These are phyloP conservation scores for Ictidomys tridecemlineatus DNA, from an alignment of 2,113 vertebrate genomes.

Conservation along the genomic window DNA sequence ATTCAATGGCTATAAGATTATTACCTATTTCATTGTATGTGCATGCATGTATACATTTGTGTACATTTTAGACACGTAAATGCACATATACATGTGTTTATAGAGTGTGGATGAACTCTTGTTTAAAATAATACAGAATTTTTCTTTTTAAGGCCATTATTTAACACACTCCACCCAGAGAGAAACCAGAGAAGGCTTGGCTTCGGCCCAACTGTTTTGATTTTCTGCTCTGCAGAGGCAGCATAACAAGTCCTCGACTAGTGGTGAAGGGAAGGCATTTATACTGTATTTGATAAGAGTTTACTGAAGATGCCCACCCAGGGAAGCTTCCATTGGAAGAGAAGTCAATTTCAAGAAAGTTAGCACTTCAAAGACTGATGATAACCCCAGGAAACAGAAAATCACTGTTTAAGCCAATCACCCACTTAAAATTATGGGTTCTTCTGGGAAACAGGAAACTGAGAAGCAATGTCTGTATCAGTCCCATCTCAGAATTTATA, in stretches of 20 bases:
- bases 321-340: conserved; percentile 39
- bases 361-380: conserved; percentile 49
- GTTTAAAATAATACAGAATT: conserved; percentile 45
- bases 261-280: conserved; percentile 19
- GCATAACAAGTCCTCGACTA: background rate
- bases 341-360: conserved; percentile 14
- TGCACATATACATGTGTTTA: background rate
- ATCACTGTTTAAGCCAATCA: background rate
- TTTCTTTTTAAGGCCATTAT: background rate
- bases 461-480: conserved; percentile 39
- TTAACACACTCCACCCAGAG: background rate
- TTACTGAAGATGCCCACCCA: conserved; percentile 46
- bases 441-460: conserved; percentile 54
- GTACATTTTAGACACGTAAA: background rate
- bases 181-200: background rate
- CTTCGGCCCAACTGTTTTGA: background rate
- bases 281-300: conserved; percentile 62
- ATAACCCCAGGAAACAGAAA: conserved; percentile 54
- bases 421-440: background rate
- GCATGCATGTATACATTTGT: background rate
- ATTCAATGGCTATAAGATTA: background rate
- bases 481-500: conserved; percentile 58
- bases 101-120: background rate
- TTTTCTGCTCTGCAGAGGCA: conserved; percentile 1
- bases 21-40: background rate